Base-by-base conservation (phyloP, 1,140 invertebrate genomes). In the Acromyrmex charruanus region DNA sequence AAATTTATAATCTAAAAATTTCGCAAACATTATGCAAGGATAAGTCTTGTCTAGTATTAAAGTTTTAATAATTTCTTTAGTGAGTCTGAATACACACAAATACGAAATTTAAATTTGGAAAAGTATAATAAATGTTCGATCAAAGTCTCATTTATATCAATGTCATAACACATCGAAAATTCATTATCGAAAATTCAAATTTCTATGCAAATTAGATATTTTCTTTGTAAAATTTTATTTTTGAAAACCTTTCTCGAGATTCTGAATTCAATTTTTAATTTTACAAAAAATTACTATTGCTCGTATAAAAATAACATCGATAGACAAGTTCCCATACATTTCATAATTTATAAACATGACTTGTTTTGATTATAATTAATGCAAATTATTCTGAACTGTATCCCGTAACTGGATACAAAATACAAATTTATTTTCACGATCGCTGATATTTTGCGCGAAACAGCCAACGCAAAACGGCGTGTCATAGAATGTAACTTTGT, bases 1-100 rank as follows among this genome's bases (percentile, higher is more conserved):
- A 53, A 35, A 84, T 82, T 14, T 12, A 7, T 59, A 49, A 82
- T 74, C 14, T n/a, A 55, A 16, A 44, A 12, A 21, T 28, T 71
- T 44, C 10, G 16, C 14, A 10, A 58, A 10, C 16, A n/a, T 16
- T 21, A 9, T 16, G 4, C 4, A 1, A 2, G 9, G 49, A 58
- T 39, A 69, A 2, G 0, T 55, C 3, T 80, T 53, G 44, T 66
- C 14, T 4, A 79, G 25, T 12, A 69, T 44, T 55, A 35, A 35
- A 53, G 55, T 69, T 69, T 5, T 12, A 21, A 18, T 31, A 16
- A 5, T 69, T 21, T 49, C 71, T 49, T 71, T 14, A 25, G 2
- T 4, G 2, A 58, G 3, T 58, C 14, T n/a, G 9, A 6, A 63
- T 77, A 2, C 31, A 31, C 31, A 31, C 25, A 77, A 77, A 71